Percentiles rank a stretch among this genome's conserved stretches.
Conservation (phyloP, 2,888 invertebrate species). For the Hymenopus coronatus region DNA sequence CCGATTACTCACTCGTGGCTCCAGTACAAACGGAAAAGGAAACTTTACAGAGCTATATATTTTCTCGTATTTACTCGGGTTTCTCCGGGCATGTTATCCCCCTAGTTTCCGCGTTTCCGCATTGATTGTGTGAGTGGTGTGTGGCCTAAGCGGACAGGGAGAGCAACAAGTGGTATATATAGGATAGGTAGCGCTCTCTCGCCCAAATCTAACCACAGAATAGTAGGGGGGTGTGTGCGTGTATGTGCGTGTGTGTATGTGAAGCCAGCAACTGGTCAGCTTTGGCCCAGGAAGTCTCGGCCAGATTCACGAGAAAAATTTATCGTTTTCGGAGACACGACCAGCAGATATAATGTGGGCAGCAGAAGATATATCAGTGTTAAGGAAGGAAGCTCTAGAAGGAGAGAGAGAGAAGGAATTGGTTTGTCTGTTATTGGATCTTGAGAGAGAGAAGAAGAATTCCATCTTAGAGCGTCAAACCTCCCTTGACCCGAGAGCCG, state of each 20-base stretch:
- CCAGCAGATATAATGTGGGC: slow-evolving; percentile 17
- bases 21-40: neutral
- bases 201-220: slow-evolving; percentile 16
- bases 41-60: neutral
- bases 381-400: slow-evolving; percentile 8
- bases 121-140: slow-evolving; percentile 15
- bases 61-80: neutral
- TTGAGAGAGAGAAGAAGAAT: slow-evolving; percentile 44
- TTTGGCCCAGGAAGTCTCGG: neutral
- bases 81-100: neutral
- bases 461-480: slow-evolving; percentile 42
- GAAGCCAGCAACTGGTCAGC: slow-evolving; percentile 7
- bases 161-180: slow-evolving; percentile 15
- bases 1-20: neutral
- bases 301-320: slow-evolving; percentile 16
- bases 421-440: slow-evolving; percentile 29
- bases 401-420: slow-evolving; percentile 18
- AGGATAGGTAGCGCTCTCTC: neutral
- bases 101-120: slow-evolving; percentile 5
- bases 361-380: slow-evolving; percentile 27
- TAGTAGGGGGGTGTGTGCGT: neutral
- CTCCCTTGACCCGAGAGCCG: slow-evolving; percentile 38
- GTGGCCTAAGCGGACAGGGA: slow-evolving; percentile 17
- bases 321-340: slow-evolving; percentile 16
- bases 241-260: neutral